Conservation (phyloP, 2,888 invertebrate genomes). For the Drosophila flavopinicola region DNA sequence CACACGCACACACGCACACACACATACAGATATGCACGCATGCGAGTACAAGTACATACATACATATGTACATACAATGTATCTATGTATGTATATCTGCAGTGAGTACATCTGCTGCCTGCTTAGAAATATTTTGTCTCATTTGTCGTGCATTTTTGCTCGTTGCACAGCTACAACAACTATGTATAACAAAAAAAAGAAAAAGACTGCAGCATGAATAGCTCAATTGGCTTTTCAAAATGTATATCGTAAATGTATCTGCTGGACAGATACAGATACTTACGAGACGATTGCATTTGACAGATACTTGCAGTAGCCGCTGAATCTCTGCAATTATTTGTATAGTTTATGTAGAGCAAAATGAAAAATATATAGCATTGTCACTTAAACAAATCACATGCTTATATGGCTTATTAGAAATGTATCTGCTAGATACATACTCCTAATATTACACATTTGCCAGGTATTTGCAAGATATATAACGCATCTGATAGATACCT, state of each 20-base stretch:
- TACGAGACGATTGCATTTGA: no score
- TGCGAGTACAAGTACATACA: background rate
- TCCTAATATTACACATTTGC: no score
- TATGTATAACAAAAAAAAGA: constrained; percentile 8
- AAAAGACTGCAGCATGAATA: constrained; percentile 33
- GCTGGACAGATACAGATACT: constrained; percentile 6
- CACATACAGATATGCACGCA: constrained; percentile 3
- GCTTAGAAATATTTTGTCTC: constrained; percentile 50
- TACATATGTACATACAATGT: constrained; percentile 1
- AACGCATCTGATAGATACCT: no score
- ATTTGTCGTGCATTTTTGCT: constrained; percentile 59
- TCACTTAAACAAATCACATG: background rate
- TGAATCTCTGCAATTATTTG: background rate
- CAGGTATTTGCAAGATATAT: no score
- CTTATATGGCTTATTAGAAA: background rate
- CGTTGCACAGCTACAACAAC: constrained; percentile 47
- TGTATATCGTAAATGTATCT: constrained; percentile 24
- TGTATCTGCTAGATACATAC: background rate
- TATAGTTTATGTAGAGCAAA: background rate
- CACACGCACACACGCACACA: constrained; percentile 47
- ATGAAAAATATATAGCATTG: background rate
- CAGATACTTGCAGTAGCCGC: no score
- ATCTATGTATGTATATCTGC: constrained; percentile 17
- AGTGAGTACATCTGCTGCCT: constrained; percentile 49
- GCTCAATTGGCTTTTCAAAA: constrained; percentile 60